phyloP scores from a whole-genome alignment of 2,888 invertebrate genomes.

The Drosophila prostipennis region DNA sequence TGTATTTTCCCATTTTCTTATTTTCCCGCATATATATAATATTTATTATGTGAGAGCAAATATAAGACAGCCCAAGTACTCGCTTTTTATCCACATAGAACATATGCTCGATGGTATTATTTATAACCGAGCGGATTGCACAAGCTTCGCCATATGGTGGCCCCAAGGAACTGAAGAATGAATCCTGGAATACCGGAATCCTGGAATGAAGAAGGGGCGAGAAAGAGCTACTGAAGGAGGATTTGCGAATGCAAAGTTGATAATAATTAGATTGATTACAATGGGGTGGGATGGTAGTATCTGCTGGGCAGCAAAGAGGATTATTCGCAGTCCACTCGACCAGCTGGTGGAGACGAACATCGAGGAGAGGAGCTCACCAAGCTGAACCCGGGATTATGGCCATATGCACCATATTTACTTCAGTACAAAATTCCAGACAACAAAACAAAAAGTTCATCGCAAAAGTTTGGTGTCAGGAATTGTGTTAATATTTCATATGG shows the following conservation, averaged over 20 bases:
- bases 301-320: neutral
- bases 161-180: neutral
- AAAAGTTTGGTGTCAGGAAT: conserved; percentile 19
- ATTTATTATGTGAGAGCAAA: conserved; percentile 4
- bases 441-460: conserved; percentile 3
- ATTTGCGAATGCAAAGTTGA: conserved; percentile 33
- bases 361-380: conserved; percentile 1
- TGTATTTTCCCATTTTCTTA: too few species aligned
- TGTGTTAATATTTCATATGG: conserved; percentile 23
- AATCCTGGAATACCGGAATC: neutral
- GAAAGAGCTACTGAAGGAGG: neutral
- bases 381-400: conserved; percentile 6
- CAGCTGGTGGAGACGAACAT: neutral
- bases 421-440: conserved; percentile 1
- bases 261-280: conserved; percentile 38
- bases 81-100: neutral
- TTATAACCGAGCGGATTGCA: conserved; percentile 21
- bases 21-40: too few species aligned
- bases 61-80: neutral
- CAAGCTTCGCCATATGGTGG: conserved; percentile 23
- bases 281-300: neutral
- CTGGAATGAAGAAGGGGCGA: neutral
- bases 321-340: conserved; percentile 4
- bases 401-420: conserved; percentile 20
- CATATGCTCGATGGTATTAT: conserved; percentile 36